Conservation (phyloP, 2,888 invertebrate genomes). For the Junonia oenone region DNA sequence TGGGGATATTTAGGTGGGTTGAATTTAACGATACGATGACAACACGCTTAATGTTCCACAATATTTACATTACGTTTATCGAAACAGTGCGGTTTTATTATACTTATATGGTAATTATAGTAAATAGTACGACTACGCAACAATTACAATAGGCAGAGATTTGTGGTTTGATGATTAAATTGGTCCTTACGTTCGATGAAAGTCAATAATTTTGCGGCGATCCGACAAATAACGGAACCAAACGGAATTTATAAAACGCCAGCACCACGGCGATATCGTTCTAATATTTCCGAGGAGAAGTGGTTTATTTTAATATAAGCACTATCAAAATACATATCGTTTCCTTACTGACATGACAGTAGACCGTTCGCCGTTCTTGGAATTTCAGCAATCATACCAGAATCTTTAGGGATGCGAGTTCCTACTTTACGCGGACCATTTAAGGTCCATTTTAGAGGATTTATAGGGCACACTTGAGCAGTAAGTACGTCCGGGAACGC, state of each 20-base stretch:
- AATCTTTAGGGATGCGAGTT: conserved; percentile 1
- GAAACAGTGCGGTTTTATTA: conserved; percentile 17
- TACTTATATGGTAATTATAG: conserved; percentile 24
- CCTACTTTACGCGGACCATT: conserved; percentile 7
- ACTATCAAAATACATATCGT: conserved; percentile 26
- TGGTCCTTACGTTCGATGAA: conserved; percentile 7
- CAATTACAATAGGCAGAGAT: conserved; percentile 28
- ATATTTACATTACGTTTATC: conserved; percentile 2
- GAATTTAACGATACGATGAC: background rate
- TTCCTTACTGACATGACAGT: conserved; percentile 29
- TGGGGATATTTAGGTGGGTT: background rate
- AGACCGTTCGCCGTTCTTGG: conserved; percentile 22
- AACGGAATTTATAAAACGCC: conserved; percentile 4
- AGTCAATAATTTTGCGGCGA: conserved; percentile 10
- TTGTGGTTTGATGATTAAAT: conserved; percentile 25
- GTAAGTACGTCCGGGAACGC: conserved; percentile 29
- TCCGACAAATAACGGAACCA: background rate
- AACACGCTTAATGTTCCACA: background rate
- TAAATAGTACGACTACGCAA: conserved; percentile 26
- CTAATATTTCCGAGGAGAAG: conserved; percentile 5
- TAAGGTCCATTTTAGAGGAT: conserved; percentile 18
- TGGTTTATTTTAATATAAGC: conserved; percentile 24
- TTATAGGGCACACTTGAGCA: conserved; percentile 12
- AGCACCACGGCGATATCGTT: background rate
- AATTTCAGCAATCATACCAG: conserved; percentile 21